These are phyloP conservation scores for Archips xylosteana DNA, from an alignment of 2,888 invertebrate genomes.

Conservation along the genomic window DNA sequence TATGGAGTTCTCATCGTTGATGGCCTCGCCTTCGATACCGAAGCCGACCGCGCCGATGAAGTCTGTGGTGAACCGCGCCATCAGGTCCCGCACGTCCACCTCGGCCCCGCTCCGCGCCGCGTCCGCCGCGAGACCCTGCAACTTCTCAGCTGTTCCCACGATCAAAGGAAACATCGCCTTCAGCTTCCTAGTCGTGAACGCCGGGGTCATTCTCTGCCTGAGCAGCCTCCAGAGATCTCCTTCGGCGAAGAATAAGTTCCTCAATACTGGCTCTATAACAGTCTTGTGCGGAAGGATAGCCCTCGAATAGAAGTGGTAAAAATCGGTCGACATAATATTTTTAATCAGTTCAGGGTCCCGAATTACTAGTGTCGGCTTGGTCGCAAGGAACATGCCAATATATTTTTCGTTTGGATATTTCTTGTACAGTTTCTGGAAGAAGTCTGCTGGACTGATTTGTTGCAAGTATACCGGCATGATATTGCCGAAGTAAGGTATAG, in stretches of 20 bases:
- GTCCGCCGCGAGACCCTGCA: constrained; percentile 51
- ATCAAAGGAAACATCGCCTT: constrained; percentile 74
- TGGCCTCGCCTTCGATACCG: constrained; percentile 61
- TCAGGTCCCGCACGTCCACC: constrained; percentile 52
- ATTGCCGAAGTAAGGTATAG: constrained; percentile 28
- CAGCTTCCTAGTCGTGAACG: constrained; percentile 71
- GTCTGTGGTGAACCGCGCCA: constrained; percentile 70
- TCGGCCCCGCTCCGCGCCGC: constrained; percentile 37
- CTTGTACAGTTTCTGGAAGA: constrained; percentile 16
- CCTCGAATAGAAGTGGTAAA: constrained; percentile 25
- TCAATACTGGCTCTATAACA: constrained; percentile 56
- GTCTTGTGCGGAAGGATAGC: constrained; percentile 13
- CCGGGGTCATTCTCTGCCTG: constrained; percentile 68
- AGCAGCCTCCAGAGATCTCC: constrained; percentile 72
- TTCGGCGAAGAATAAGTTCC: constrained; percentile 64
- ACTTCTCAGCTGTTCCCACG: constrained; percentile 64
- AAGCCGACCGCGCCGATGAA: constrained; percentile 71
- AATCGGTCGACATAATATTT: constrained; percentile 25
- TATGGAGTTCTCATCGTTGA: constrained; percentile 60
- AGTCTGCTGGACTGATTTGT: not conserved
- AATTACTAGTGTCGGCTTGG: constrained; percentile 7
- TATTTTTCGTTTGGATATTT: constrained; percentile 24
- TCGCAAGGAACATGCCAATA: constrained; percentile 12
- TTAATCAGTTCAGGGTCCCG: constrained; percentile 34
- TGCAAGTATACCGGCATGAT: constrained; percentile 1